Base-by-base conservation (phyloP, 1,140 invertebrate genomes). In the Drosophila lacertosa region DNA sequence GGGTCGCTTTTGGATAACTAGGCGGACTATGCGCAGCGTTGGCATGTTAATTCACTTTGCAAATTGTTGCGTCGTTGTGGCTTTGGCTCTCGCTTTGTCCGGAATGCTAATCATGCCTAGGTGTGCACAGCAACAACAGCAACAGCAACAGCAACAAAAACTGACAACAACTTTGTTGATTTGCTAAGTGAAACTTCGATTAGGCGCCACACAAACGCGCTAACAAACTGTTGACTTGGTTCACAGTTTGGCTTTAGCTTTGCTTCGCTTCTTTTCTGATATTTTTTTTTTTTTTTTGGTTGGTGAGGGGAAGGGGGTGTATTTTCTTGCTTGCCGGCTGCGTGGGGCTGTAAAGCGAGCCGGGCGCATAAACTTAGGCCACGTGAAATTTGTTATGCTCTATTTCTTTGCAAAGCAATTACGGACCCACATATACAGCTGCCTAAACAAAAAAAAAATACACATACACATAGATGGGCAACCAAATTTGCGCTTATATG, bases 391-490 rank as follows among this genome's bases (percentile, higher is more conserved):
- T 86, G 81, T 88, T 86, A 86, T 86, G 81, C 81, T 86, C 81
- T 86, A 86, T 86, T 86, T 86, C 81, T 77, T 86, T 77, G 81
- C 74, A 86, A 86, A 86, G 81, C 81, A 86, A 86, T 86, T 86
- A 86, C 81, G 73, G 65, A 86, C 82, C 77, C 81, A 84, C 73
- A 86, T 77, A 84, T 84, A 58, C 67, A 62, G 62, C 59, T 77
- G 67, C 64, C 76, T 77, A 81, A 73, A 77, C 74, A 74, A 64
- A 64, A 74, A 76, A 58, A 65, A 48, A 0, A 39, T 13, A 48
- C 48, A 16, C 48, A 57, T 55, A 50, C 40, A 57, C 69, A 67
- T 54, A 53, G 62, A 59, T 51, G 15, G 44, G 42, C 62, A 71
- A 16, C 18, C 44, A 50, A 66, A 45, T 33, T 47, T 39, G 45